phyloP scores from a whole-genome alignment of 2,113 vertebrate species.

The Cynocephalus volans region DNA sequence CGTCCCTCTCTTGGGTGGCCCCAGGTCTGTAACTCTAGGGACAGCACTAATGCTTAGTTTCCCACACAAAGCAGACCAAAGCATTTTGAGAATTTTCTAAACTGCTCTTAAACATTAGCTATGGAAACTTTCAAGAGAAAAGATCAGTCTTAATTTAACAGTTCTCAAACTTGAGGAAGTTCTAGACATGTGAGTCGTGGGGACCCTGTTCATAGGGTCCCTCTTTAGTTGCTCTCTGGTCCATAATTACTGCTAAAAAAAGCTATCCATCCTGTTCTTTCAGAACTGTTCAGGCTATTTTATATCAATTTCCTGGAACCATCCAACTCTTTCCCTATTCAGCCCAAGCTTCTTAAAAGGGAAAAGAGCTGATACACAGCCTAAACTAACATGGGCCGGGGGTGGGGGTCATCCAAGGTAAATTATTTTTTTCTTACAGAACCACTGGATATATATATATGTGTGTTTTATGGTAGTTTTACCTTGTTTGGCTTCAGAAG shows the following conservation, averaged over 20 bases:
- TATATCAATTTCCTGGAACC: not conserved
- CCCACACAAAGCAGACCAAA: not conserved
- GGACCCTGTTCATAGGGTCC: not conserved
- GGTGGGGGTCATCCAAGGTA: not conserved
- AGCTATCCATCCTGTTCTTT: not conserved
- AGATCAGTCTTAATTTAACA: not conserved
- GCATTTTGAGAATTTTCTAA: not conserved
- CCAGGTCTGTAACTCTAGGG: not conserved
- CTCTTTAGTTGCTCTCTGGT: not conserved
- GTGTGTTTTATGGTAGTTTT: not conserved
- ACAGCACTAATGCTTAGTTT: not conserved
- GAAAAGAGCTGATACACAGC: not conserved
- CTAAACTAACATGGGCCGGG: not conserved
- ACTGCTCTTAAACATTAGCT: not conserved
- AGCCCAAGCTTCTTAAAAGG: not conserved
- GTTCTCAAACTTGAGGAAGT: not conserved
- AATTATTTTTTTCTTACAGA: not conserved
- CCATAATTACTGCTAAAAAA: not conserved
- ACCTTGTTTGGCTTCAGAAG: not conserved
- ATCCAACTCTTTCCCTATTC: not conserved
- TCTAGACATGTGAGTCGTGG: not conserved
- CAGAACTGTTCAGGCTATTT: not conserved
- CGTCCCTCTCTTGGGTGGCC: not conserved
- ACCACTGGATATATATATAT: not conserved
- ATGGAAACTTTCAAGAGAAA: not conserved